phyloP scores from a whole-genome alignment of 2,797 vertebrate genomes.

The Adelosebastes latens region DNA sequence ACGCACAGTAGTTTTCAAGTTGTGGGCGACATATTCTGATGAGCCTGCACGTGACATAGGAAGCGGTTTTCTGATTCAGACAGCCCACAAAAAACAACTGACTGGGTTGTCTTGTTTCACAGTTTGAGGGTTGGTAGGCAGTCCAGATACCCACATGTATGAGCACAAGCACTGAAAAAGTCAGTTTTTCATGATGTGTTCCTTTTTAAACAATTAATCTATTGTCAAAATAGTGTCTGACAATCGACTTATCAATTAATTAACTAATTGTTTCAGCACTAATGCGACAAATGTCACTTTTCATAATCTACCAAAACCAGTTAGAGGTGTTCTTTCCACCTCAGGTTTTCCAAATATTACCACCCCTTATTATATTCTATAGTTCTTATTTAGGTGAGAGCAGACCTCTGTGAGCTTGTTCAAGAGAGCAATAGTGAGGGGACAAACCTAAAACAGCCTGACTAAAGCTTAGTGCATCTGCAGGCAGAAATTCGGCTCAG shows the following conservation, averaged over 20 bases:
- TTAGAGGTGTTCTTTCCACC: not conserved
- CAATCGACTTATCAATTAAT: not conserved
- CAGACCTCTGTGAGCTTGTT: not conserved
- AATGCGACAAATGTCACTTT: not conserved
- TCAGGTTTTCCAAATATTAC: not conserved
- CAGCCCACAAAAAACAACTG: too few relatives aligned
- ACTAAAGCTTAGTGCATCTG: not conserved
- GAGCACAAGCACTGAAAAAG: not conserved
- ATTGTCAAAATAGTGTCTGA: not conserved
- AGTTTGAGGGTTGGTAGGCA: too few relatives aligned
- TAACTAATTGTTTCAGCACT: not conserved
- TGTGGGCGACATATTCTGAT: too few relatives aligned
- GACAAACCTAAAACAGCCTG: not conserved
- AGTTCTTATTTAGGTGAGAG: not conserved
- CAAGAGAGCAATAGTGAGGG: not conserved
- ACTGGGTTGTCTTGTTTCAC: too few relatives aligned
- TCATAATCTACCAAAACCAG: not conserved
- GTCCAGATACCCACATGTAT: too few relatives aligned
- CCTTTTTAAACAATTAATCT: not conserved
- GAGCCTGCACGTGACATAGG: too few relatives aligned
- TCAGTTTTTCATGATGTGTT: not conserved
- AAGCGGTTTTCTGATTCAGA: too few relatives aligned
- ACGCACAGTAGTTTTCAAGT: too few relatives aligned
- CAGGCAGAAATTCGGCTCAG: slow-evolving; percentile 16
- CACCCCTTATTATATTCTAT: not conserved